Evolutionary conservation across 2,797 vertebrate genomes (phyloP).

Genomic region (Perdix hodgsoniae): DNA sequence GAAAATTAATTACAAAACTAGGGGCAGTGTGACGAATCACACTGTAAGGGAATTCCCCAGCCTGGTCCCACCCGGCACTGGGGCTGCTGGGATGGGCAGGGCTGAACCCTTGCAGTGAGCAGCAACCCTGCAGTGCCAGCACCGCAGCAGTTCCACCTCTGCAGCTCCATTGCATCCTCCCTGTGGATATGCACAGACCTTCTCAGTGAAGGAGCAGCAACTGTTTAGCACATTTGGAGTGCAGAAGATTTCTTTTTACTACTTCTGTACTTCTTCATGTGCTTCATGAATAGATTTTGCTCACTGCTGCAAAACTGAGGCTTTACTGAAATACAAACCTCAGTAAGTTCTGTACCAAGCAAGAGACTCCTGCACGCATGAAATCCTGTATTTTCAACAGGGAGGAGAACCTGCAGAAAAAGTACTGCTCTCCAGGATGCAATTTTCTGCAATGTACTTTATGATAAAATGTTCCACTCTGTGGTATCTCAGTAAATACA

Average conservation of each 20-base stretch:
- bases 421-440: background rate
- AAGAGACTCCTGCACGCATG: background rate
- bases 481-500: background rate
- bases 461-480: background rate
- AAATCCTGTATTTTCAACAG: background rate
- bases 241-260: background rate
- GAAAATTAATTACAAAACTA: background rate
- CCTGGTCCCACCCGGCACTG: background rate
- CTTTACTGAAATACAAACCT: background rate
- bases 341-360: background rate
- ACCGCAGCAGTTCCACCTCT: background rate
- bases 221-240: background rate
- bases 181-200: background rate
- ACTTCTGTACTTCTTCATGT: background rate
- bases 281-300: background rate
- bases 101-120: background rate
- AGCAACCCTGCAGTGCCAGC: fast-evolving
- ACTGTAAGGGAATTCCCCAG: background rate
- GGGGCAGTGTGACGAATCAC: background rate
- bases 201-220: background rate
- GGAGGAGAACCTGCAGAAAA: background rate
- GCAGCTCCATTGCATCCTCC: background rate
- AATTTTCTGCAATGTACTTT: background rate
- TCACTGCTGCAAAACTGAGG: background rate
- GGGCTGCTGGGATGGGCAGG: background rate